Evolutionary conservation across 2,113 vertebrate genomes (phyloP).

Genomic region (Athene cunicularia): DNA sequence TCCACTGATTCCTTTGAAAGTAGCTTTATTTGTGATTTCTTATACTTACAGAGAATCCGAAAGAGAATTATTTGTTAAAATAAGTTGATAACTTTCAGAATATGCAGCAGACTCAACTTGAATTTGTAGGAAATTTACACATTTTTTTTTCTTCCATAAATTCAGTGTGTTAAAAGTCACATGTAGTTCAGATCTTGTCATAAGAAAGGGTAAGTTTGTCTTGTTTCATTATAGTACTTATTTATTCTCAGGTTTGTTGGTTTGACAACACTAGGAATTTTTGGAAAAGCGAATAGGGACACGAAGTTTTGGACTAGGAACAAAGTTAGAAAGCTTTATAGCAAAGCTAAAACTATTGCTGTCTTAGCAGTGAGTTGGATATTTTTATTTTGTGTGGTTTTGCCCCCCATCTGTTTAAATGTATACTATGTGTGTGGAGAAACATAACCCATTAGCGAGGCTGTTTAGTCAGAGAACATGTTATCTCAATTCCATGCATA

Average conservation of each 20-base stretch:
- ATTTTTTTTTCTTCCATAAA: neutral
- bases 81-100: neutral
- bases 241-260: neutral
- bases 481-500: neutral
- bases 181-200: accelerated
- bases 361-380: neutral
- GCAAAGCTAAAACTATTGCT: neutral
- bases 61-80: neutral
- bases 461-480: neutral
- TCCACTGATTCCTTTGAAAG: neutral
- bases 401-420: neutral
- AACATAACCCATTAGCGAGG: neutral
- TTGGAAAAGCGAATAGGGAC: neutral
- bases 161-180: neutral
- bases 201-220: neutral
- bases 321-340: neutral
- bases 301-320: neutral
- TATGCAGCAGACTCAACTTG: neutral
- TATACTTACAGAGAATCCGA: neutral
- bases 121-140: neutral
- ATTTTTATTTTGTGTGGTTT: neutral
- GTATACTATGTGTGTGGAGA: neutral
- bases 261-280: neutral
- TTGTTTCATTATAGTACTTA: neutral
- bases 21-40: neutral